Evolutionary conservation across 2,113 vertebrate species (phyloP), one percentile per base, ranked within the genome.

Genomic region (Dromas ardeola): DNA sequence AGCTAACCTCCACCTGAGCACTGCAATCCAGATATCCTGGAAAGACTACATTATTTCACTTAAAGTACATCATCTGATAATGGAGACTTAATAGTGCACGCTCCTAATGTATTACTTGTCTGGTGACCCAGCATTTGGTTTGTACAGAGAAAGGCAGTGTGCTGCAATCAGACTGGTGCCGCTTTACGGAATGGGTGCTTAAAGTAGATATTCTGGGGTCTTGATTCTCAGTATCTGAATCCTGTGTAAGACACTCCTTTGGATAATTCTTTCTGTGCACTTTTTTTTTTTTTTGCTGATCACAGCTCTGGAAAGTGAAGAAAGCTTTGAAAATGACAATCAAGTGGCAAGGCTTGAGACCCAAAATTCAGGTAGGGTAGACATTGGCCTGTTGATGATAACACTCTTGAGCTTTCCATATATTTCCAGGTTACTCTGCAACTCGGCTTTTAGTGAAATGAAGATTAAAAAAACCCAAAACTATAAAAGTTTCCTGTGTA

Each of bases 321-420:
- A 99, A 99, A 92, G 99, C 99, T 20, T 98, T 99, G 90, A 99
- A 99, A 97, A 99, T 99, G 96, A 98, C 98, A 23, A 65, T 99
- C 66, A 92, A 94, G 15, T 99, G 99, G 99, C 98, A 98, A 89
- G 98, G 98, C 88, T 94, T 99, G 45, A 98, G 94, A 87, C 99
- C 99, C 25, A 90, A 81, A 71, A 97, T 99, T 89, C 97, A 99
- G 98, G 99, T 99, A 96, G 23, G 96, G 56, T 50, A 89, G 43
- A 52, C 5, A 12, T 69, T 78, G 26, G 5, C 29, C 21, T 78
- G 30, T 86, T 88, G 62, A 38, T 16, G 5, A 38, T 87, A 83
- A 18, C 29, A 9, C 3, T 91, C 29, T 47, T 76, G 49, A 88
- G 10, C 66, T 38, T 25, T 86, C 17, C 9, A 4, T 83, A 32